phyloP scores from a whole-genome alignment of 1,140 invertebrate genomes.

The Physella acuta region DNA sequence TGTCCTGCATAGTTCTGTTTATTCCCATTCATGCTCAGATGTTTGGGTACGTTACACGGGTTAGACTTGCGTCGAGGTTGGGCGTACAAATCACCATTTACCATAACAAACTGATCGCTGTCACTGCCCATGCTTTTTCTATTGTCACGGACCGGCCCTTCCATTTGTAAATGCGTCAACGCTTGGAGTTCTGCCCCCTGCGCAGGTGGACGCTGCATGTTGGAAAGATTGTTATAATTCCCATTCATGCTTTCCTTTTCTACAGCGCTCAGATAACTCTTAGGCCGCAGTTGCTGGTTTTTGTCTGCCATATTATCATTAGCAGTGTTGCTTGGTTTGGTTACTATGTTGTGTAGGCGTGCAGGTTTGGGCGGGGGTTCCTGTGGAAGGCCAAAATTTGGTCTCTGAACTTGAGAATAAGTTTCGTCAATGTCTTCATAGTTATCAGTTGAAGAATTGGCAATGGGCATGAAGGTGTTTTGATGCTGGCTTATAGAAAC shows the following conservation, averaged over 20 bases:
- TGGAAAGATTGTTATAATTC: neutral
- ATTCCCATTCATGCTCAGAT: neutral
- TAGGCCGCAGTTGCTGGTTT: neutral
- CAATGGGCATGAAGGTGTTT: conserved; percentile 8
- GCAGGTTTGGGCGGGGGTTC: neutral
- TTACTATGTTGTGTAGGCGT: neutral
- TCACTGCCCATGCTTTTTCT: neutral
- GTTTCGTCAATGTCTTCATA: conserved; percentile 9
- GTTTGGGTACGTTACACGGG: neutral
- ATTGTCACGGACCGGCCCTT: neutral
- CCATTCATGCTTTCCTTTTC: neutral
- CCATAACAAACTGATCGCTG: neutral
- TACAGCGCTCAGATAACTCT: conserved; percentile 19
- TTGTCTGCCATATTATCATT: neutral
- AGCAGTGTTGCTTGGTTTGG: neutral
- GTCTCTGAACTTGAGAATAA: neutral
- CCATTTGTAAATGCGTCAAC: conserved; percentile 5
- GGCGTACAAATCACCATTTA: neutral
- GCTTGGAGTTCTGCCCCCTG: neutral
- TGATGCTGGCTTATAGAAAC: neutral
- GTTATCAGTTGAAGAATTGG: conserved; percentile 9
- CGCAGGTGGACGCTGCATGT: neutral
- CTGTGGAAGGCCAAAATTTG: neutral
- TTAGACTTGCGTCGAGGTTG: neutral
- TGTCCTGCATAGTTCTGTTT: neutral